Evolutionary conservation across 2,888 invertebrate genomes (phyloP).

Genomic region (Harmothoe impar): DNA sequence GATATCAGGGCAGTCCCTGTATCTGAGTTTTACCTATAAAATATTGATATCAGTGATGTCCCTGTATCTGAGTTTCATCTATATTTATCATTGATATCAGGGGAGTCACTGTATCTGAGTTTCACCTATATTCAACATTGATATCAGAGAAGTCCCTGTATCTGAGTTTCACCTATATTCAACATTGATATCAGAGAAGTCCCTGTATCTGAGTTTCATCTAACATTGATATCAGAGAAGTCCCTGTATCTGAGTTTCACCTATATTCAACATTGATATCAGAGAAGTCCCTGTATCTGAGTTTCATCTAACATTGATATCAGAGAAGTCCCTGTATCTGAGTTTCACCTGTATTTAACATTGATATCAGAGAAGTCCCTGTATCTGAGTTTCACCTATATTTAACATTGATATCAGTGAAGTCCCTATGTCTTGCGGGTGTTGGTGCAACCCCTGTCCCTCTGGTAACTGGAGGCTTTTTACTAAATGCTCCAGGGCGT

Average conservation of each 20-base stretch:
- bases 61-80: too few relatives aligned
- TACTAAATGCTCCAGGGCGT: not conserved
- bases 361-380: not conserved
- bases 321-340: not conserved
- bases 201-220: not conserved
- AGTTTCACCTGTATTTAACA: not conserved
- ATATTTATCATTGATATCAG: too few relatives aligned
- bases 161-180: too few relatives aligned
- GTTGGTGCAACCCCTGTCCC: not conserved
- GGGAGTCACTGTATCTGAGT: too few relatives aligned
- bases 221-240: not conserved
- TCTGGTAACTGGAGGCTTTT: not conserved
- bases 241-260: not conserved
- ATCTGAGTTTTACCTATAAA: too few relatives aligned
- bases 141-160: too few relatives aligned
- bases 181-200: not conserved
- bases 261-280: not conserved
- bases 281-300: not conserved
- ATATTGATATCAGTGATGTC: too few relatives aligned
- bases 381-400: not conserved
- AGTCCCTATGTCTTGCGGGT: not conserved
- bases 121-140: too few relatives aligned
- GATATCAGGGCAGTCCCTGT: not conserved
- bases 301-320: not conserved
- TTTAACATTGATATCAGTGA: slow-evolving; percentile 25